A percentile compares a stretch with the other conserved stretches of the same genome.
Conservation (phyloP, 2,888 invertebrate genomes). For the Trypoxylon attenuatum region DNA sequence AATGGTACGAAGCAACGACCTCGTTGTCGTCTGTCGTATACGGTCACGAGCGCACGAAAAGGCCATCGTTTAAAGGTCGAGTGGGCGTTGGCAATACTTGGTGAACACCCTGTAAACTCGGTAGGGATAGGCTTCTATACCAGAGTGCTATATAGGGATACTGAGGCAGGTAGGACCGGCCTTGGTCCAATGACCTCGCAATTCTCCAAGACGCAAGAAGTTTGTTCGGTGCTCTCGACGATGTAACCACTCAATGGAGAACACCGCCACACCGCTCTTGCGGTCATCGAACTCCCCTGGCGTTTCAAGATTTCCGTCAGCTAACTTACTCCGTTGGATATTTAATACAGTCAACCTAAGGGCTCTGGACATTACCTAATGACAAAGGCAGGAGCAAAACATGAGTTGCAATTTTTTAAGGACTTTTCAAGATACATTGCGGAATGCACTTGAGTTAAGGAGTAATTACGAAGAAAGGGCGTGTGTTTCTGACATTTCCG, state of each 20-base stretch:
- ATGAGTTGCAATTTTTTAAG: no score
- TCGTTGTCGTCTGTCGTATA: conserved; percentile 36
- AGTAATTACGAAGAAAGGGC: no score
- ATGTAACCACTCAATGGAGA: conserved; percentile 28
- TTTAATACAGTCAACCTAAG: not conserved
- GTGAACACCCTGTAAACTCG: conserved; percentile 18
- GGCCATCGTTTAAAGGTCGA: conserved; percentile 52
- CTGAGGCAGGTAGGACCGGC: conserved; percentile 61
- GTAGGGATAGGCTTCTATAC: conserved; percentile 23
- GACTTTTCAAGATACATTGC: no score
- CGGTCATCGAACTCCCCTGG: conserved; percentile 19
- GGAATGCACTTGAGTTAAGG: no score
- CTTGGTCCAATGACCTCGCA: conserved; percentile 69
- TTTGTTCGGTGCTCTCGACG: conserved; percentile 1
- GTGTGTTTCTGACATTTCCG: no score
- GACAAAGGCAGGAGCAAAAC: no score
- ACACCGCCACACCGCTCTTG: conserved; percentile 3
- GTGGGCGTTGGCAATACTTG: conserved; percentile 46
- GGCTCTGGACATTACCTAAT: no score
- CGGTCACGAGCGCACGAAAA: conserved; percentile 37
- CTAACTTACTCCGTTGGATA: conserved; percentile 23
- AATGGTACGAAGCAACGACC: conserved; percentile 42
- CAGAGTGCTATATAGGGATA: conserved; percentile 24
- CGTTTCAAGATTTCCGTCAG: conserved; percentile 26
- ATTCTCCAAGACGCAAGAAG: conserved; percentile 31